Evolutionary conservation across 2,888 invertebrate species (phyloP), one percentile per base, ranked within the genome.

Genomic region (Smittia sp.): DNA sequence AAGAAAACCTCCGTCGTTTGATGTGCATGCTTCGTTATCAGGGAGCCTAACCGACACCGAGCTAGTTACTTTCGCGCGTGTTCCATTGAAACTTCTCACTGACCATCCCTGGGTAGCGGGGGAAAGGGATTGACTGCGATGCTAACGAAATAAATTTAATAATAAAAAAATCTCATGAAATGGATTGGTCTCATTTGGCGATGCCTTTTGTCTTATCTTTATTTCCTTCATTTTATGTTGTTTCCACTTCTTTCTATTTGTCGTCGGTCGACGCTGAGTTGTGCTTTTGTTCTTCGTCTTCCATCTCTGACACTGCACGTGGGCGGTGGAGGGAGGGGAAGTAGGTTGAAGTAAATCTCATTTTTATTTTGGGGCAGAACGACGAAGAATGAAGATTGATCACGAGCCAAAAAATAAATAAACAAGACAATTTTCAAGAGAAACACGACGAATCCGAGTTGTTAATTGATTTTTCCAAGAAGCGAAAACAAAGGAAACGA

Each of bases 111-210:
- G 3, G 9, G n/a, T 2, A 46, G 15, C 6, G 15, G 11, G 11
- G 15, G 6, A n/a, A 46, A 46, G 3, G 46, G 3, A 11, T 9
- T 3, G 15, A 46, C 11, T n/a, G 46, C 46, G n/a, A 46, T 13
- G 46, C 46, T 46, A 46, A 46, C 46, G 46, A 46, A 46, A 46
- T 46, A 46, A 46, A 46, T 46, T 46, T 46, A 46, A 46, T 46
- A 46, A 46, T 46, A 46, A 46, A 54, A 54, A 58, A 58, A 65
- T 32, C 25, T 24, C 27, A 27, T 65, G 32, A 65, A 65, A 65
- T 65, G 65, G 65, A 65, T 65, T 65, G 65, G 65, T 65, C 65
- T 65, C 65, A 65, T 65, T 65, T 65, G 65, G 65, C 9, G 25
- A 3, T 65, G 24, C 11, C 25, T 15, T 65, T 27, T 32, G 27